phyloP scores from a whole-genome alignment of 2,113 vertebrate species.

The Thamnaconus septentrionalis region DNA sequence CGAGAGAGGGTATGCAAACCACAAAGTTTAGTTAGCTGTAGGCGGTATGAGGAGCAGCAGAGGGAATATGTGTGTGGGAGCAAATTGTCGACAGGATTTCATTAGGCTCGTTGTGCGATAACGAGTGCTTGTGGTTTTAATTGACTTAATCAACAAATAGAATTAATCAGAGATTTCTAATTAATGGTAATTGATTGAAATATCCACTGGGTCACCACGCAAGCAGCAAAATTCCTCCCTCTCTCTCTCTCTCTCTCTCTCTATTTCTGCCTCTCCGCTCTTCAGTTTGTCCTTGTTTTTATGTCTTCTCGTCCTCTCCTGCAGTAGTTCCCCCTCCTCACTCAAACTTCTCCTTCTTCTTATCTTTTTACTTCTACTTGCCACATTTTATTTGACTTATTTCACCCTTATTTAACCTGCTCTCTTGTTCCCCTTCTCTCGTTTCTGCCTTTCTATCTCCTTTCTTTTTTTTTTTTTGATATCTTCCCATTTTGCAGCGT shows the following conservation, averaged over 20 bases:
- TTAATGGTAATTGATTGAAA: slow-evolving; percentile 82
- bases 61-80: slow-evolving; percentile 68
- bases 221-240: slow-evolving; percentile 49
- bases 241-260: slow-evolving; percentile 10
- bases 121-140: slow-evolving; percentile 81
- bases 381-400: no score
- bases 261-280: not conserved
- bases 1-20: slow-evolving; percentile 6
- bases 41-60: slow-evolving; percentile 50
- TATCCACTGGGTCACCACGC: slow-evolving; percentile 76
- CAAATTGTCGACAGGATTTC: slow-evolving; percentile 74
- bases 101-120: slow-evolving; percentile 78
- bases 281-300: slow-evolving; percentile 27
- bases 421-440: not conserved
- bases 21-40: slow-evolving; percentile 46
- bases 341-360: no score
- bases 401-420: no score
- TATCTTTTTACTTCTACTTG: no score
- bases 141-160: slow-evolving; percentile 85
- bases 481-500: not conserved
- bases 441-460: not conserved
- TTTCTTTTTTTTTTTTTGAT: not conserved
- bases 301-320: no score
- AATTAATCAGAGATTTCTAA: slow-evolving; percentile 83
- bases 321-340: no score